These are phyloP conservation scores for Diarsia mendica DNA, from an alignment of 2,888 invertebrate genomes.

Conservation along the genomic window DNA sequence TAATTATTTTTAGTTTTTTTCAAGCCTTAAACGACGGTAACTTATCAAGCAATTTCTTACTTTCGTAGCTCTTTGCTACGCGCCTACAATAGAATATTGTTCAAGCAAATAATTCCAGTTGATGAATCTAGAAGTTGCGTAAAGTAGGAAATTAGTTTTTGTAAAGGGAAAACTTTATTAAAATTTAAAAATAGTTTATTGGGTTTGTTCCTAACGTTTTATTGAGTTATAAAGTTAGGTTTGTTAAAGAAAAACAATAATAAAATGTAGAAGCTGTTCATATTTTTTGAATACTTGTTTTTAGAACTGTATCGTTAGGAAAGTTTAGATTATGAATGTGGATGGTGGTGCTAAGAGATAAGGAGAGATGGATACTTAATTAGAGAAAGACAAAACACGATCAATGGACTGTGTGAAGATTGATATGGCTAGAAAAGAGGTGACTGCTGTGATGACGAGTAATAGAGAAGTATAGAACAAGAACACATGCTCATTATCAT, in stretches of 20 bases:
- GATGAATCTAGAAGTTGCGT: constrained; percentile 15
- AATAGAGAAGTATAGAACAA: too few relatives aligned
- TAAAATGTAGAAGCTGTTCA: background rate
- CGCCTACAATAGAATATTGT: background rate
- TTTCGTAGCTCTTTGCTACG: constrained; percentile 29
- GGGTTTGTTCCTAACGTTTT: constrained; percentile 29
- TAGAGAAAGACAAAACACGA: background rate
- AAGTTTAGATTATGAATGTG: background rate
- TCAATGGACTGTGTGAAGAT: background rate
- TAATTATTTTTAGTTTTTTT: background rate
- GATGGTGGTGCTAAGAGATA: too few relatives aligned
- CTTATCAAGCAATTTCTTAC: background rate
- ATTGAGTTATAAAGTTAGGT: constrained; percentile 25
- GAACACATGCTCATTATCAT: too few relatives aligned
- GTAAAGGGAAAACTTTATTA: constrained; percentile 13
- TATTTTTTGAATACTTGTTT: constrained; percentile 14
- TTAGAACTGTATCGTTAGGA: background rate
- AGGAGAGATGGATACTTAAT: too few relatives aligned
- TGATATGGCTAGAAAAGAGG: background rate
- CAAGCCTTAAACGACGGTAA: background rate
- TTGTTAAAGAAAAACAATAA: constrained; percentile 5
- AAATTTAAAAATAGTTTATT: constrained; percentile 19
- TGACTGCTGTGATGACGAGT: too few relatives aligned
- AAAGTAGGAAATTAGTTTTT: constrained; percentile 43
- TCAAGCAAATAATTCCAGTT: constrained; percentile 25